These are phyloP conservation scores for Caenorhabditis wallacei DNA, from an alignment of 2,888 invertebrate genomes.

Conservation along the genomic window DNA sequence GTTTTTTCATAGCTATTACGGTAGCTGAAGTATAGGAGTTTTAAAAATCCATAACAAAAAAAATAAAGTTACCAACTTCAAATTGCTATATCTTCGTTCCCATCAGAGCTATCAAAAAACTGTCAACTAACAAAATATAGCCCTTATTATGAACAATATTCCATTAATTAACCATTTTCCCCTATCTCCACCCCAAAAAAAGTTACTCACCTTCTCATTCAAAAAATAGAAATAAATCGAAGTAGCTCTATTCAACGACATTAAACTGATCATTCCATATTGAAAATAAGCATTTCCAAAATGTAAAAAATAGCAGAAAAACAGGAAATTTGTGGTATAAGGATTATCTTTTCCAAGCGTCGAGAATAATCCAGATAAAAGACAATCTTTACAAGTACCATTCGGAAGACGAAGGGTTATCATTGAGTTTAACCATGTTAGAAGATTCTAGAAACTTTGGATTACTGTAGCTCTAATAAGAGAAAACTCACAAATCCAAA, in stretches of 20 bases:
- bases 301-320: constrained; percentile 39
- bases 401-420: constrained; percentile 49
- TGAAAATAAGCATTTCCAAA: constrained; percentile 56
- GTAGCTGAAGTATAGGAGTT: no score
- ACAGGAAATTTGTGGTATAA: constrained; percentile 30
- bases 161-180: no score
- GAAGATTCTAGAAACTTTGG: constrained; percentile 36
- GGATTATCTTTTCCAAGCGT: constrained; percentile 22
- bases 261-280: constrained; percentile 42
- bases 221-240: constrained; percentile 43
- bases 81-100: no score
- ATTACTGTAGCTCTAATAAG: neutral
- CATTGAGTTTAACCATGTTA: constrained; percentile 50
- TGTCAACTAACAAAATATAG: no score
- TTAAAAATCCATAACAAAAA: no score
- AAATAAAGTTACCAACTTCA: no score
- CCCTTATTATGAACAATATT: no score
- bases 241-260: constrained; percentile 37
- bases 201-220: constrained; percentile 41
- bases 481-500: constrained; percentile 33
- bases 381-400: constrained; percentile 43
- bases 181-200: no score
- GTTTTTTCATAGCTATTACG: no score
- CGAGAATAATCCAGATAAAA: constrained; percentile 8
- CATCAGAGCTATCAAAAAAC: no score